Conservation (phyloP, 2,888 invertebrate genomes). For the Plebejus melissa region DNA sequence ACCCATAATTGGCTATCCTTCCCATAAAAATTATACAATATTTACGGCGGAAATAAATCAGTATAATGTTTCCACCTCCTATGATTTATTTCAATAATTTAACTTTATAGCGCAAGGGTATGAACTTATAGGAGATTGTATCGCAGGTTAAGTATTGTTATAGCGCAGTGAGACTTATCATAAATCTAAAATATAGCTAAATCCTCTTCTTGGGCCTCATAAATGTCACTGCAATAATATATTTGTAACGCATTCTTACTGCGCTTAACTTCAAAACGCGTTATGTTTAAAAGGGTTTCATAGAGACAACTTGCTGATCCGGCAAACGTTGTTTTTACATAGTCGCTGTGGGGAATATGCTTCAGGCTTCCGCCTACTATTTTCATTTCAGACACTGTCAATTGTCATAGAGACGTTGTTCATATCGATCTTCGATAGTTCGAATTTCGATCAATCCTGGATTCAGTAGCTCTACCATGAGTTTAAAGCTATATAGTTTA, state of each 20-base stretch:
- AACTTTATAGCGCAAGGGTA: neutral
- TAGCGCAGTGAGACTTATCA: constrained; percentile 5
- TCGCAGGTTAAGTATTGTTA: constrained; percentile 8
- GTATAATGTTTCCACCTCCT: neutral
- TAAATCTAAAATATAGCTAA: constrained; percentile 16
- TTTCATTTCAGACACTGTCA: too few species aligned
- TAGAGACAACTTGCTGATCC: too few species aligned
- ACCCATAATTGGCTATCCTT: neutral
- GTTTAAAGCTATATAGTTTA: too few species aligned
- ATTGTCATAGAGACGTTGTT: too few species aligned
- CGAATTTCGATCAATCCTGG: too few species aligned
- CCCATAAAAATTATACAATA: neutral
- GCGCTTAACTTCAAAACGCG: constrained; percentile 4
- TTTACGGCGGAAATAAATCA: constrained; percentile 2
- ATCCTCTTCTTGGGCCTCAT: constrained; percentile 18
- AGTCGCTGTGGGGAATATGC: too few species aligned
- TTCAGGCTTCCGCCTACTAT: too few species aligned
- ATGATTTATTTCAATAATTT: neutral
- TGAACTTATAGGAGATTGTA: neutral
- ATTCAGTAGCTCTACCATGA: too few species aligned
- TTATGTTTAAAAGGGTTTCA: neutral
- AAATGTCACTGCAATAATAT: constrained; percentile 27
- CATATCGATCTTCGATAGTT: too few species aligned
- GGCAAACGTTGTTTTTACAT: too few species aligned
- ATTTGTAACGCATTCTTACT: neutral